Conservation (phyloP, 2,888 invertebrate species). For the Acanthoscelides obtectus region DNA sequence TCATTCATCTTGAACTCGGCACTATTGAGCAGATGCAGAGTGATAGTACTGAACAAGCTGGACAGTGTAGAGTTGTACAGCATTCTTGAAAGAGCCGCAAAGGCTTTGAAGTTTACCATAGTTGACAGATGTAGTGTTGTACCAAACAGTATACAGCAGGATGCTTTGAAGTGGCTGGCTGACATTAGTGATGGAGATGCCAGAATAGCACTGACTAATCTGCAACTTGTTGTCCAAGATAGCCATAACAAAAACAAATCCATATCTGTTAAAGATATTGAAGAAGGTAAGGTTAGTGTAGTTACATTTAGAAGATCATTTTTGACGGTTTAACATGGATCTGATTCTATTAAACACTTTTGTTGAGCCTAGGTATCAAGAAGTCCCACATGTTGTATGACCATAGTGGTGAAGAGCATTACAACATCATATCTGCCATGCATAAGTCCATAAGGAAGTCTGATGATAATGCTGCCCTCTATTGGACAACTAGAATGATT, state of each 20-base stretch:
- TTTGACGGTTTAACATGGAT: too few relatives aligned
- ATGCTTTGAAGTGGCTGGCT: conserved; percentile 65
- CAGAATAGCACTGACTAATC: conserved; percentile 68
- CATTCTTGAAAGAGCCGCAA: conserved; percentile 60
- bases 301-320: too few relatives aligned
- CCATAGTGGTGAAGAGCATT: conserved; percentile 76
- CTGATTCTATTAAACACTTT: not conserved
- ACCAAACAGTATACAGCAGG: conserved; percentile 48
- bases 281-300: not conserved
- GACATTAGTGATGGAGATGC: conserved; percentile 81
- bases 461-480: conserved; percentile 74
- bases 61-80: conserved; percentile 53
- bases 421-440: conserved; percentile 75
- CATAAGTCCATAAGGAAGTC: conserved; percentile 80
- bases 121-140: conserved; percentile 28
- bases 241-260: conserved; percentile 26
- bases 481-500: conserved; percentile 77
- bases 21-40: conserved; percentile 71
- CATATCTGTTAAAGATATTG: not conserved
- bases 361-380: conserved; percentile 42
- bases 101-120: conserved; percentile 40
- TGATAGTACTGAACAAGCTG: conserved; percentile 70
- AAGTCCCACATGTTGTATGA: conserved; percentile 76
- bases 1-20: conserved; percentile 79
- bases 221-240: conserved; percentile 66